Conservation (phyloP, 2,797 vertebrate species). For the Bradypodion ventrale region DNA sequence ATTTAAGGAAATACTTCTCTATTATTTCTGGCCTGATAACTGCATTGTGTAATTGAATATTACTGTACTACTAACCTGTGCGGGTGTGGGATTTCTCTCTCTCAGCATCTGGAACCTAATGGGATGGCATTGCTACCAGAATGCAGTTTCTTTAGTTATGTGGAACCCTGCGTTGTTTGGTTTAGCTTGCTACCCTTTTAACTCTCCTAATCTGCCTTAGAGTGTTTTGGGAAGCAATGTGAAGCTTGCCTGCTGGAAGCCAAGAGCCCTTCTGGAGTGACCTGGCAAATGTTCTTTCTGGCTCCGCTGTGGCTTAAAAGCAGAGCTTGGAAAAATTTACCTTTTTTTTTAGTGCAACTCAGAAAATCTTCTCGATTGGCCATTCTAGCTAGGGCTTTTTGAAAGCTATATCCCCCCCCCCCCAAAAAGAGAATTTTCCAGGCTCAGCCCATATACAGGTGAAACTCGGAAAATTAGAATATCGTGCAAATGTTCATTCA, state of each 20-base stretch:
- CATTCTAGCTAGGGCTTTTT: too few relatives aligned
- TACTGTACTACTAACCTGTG: neutral
- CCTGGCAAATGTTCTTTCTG: neutral
- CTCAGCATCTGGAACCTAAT: neutral
- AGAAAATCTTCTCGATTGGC: too few relatives aligned
- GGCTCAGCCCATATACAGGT: neutral
- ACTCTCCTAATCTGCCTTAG: neutral
- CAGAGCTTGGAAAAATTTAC: too few relatives aligned
- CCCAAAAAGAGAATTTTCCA: too few relatives aligned
- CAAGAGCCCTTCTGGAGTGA: neutral
- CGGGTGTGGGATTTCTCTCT: neutral
- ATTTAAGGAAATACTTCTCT: neutral
- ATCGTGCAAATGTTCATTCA: too few relatives aligned
- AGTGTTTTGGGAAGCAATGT: neutral
- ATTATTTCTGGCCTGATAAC: constrained; percentile 5
- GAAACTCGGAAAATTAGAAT: too few relatives aligned
- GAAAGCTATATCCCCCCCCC: too few relatives aligned
- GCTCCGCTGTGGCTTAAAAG: neutral
- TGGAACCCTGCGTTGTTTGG: neutral
- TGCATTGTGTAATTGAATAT: neutral
- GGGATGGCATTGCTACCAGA: neutral
- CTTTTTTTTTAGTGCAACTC: neutral
- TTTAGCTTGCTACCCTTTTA: constrained; percentile 8
- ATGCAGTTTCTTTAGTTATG: neutral
- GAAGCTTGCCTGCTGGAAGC: neutral